Conservation (phyloP, 2,113 vertebrate genomes). For the Malaclemys terrapin region DNA sequence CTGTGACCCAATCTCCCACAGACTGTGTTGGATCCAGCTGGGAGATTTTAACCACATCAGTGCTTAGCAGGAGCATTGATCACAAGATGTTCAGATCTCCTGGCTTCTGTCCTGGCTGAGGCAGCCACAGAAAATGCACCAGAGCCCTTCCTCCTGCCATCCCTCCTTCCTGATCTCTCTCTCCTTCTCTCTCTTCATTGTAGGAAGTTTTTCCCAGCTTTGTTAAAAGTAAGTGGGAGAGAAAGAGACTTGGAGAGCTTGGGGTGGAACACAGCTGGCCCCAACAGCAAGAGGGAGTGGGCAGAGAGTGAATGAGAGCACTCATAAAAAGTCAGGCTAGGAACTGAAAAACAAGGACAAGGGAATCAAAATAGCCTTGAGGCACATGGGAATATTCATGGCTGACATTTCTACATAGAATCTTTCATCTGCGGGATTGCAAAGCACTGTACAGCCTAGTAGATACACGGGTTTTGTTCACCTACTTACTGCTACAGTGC, state of each 20-base stretch:
- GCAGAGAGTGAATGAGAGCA: slow-evolving; percentile 12
- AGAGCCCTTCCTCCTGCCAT: not conserved
- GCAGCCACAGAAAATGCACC: not conserved
- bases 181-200: slow-evolving; percentile 70
- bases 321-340: not conserved
- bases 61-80: not conserved
- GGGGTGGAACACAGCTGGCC: not conserved
- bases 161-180: slow-evolving; percentile 42
- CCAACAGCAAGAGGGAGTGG: not conserved
- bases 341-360: not conserved
- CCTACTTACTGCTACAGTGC: not conserved
- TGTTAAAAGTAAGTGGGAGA: not conserved
- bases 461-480: no score
- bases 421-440: not conserved
- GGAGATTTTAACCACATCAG: not conserved
- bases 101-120: not conserved
- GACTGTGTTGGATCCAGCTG: not conserved
- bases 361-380: not conserved
- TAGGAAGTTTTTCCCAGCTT: slow-evolving; percentile 64
- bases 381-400: not conserved
- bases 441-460: not conserved
- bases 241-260: not conserved
- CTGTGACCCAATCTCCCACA: not conserved
- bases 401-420: not conserved
- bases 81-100: not conserved